Evolutionary conservation across 2,888 invertebrate genomes (phyloP), one percentile per base, ranked within the genome.

Genomic region (Lordiphosa andalusiaca): DNA sequence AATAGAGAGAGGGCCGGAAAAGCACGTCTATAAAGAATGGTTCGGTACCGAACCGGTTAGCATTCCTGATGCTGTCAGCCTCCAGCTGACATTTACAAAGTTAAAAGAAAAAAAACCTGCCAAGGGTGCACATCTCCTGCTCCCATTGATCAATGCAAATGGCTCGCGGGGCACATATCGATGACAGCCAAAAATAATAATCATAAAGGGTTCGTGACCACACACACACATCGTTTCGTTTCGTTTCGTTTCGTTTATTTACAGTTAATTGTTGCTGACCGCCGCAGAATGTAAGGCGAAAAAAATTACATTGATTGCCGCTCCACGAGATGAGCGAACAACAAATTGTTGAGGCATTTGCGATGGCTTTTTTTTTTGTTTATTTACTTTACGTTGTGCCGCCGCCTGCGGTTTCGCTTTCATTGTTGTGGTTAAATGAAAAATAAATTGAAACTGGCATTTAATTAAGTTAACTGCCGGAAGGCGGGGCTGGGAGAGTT

Each of bases 371-470:
- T 61, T 55, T 58, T 58, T 63, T 61, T 55, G 50, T 68, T 66
- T 69, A 64, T 70, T 81, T 73, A 62, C 77, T 66, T 63, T 38
- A 37, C 9, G 25, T 13, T 67, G 61, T 61, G 63, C 60, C 19
- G 63, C 60, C 19, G 37, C 54, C 42, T 70, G 72, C 74, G 81
- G 81, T 70, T 75, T 81, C 73, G 75, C 77, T 80, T 80, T 81
- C 77, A 75, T 74, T 83, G 80, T 71, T 73, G 83, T 70, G 64
- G 54, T 57, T 59, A 65, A 67, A 73, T 70, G 73, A 57, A 74
- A 83, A 80, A 83, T 83, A 81, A 81, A 81, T 83, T 83, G 71
- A 81, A 81, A 66, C 69, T 77, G 81, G 81, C 80, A 81, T 84
- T 81, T 83, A 83, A 83, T 81, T 81, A 81, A 83, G 78, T 75